Conservation (phyloP, 2,113 vertebrate species). For the Pollimyrus isidori region DNA sequence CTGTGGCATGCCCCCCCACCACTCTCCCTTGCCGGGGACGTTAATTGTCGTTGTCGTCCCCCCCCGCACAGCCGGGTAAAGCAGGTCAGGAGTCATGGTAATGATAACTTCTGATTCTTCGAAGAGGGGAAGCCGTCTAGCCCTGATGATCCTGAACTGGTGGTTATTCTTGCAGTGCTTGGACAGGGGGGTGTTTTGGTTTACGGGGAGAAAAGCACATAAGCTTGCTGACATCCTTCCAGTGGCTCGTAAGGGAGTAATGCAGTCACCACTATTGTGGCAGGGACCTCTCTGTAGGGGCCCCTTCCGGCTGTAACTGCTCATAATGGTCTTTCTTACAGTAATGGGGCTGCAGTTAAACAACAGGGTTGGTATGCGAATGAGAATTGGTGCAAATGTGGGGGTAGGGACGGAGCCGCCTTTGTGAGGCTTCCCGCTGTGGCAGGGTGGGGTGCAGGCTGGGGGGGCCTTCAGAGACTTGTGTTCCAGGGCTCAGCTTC, state of each 20-base stretch:
- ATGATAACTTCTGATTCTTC: neutral
- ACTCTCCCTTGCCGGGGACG: neutral
- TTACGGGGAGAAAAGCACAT: neutral
- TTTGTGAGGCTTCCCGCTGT: neutral
- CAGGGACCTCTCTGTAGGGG: neutral
- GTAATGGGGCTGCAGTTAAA: conserved; percentile 41
- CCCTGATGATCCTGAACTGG: neutral
- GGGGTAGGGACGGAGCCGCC: neutral
- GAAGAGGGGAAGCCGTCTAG: neutral
- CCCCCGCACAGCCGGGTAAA: neutral
- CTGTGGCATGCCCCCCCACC: neutral
- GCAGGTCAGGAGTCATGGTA: neutral
- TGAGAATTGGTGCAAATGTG: conserved; percentile 55
- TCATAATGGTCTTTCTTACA: conserved; percentile 51
- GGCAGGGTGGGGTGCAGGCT: neutral
- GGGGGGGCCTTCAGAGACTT: neutral
- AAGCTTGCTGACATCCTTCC: neutral
- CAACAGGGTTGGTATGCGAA: conserved; percentile 47
- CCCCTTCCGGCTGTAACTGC: conserved; percentile 37
- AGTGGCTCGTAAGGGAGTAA: neutral
- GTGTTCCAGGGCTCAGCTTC: neutral
- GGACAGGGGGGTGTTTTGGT: neutral
- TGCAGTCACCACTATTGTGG: neutral
- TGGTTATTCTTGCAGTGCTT: neutral
- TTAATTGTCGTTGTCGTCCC: neutral